Percentiles rank a stretch among this genome's conserved stretches.
phyloP scores from a whole-genome alignment of 2,113 vertebrate genomes.

The Pterocles orientalis region DNA sequence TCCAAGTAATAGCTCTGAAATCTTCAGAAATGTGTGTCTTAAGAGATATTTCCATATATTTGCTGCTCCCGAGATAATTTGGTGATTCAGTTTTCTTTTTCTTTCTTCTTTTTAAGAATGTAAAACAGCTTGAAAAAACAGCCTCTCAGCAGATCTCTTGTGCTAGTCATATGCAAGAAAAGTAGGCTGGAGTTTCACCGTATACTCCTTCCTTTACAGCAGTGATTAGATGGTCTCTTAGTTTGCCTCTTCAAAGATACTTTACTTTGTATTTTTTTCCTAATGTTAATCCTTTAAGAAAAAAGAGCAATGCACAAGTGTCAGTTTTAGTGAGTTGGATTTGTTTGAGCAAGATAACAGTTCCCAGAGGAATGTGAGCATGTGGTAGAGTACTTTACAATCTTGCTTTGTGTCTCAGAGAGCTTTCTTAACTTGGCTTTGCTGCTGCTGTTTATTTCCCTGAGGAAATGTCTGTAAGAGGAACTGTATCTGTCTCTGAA shows the following conservation, averaged over 20 bases:
- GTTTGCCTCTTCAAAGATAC: neutral
- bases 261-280: slow-evolving; percentile 10
- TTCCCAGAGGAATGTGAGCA: slow-evolving; percentile 38
- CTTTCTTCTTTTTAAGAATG: neutral
- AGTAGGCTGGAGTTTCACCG: neutral
- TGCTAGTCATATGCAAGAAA: neutral
- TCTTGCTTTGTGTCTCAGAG: slow-evolving; percentile 22
- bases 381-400: slow-evolving; percentile 30
- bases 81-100: neutral
- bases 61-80: neutral
- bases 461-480: slow-evolving; percentile 6
- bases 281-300: slow-evolving; percentile 52
- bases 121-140: neutral
- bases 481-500: slow-evolving; percentile 28
- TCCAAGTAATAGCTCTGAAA: neutral
- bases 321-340: slow-evolving; percentile 57
- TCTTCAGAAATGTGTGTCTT: neutral
- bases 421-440: slow-evolving; percentile 56
- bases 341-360: slow-evolving; percentile 61
- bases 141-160: neutral
- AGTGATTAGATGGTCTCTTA: neutral
- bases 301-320: slow-evolving; percentile 24
- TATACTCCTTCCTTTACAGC: neutral
- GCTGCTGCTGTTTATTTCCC: slow-evolving; percentile 46
- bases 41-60: neutral